These are phyloP conservation scores for Gasterosteus nipponicus DNA, from an alignment of 2,113 vertebrate genomes.

Conservation along the genomic window DNA sequence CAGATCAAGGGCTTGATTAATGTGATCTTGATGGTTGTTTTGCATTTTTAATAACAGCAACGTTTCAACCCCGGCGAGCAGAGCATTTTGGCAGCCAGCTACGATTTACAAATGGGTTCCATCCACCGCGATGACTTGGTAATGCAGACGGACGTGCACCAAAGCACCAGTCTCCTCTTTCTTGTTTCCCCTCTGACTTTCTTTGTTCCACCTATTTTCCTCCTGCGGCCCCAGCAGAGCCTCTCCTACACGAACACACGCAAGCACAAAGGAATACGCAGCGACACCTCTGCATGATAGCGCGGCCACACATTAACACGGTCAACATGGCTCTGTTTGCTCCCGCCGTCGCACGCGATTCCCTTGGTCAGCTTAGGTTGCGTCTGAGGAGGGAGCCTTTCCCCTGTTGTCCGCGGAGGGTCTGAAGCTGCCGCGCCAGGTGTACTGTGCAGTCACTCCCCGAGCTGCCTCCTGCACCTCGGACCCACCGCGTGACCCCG, in stretches of 20 bases:
- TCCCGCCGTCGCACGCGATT: conserved; percentile 57
- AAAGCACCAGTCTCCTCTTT: conserved; percentile 2
- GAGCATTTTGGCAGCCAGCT: background rate
- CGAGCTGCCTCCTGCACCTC: conserved; percentile 45
- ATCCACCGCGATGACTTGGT: background rate
- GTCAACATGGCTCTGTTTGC: conserved; percentile 52
- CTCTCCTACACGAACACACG: conserved; percentile 5
- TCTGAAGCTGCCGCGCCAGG: conserved; percentile 69
- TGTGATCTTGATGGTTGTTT: conserved; percentile 4
- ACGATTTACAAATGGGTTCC: background rate
- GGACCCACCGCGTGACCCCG: background rate
- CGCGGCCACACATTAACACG: conserved; percentile 53
- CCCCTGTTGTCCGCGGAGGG: conserved; percentile 56
- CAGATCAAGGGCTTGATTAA: conserved; percentile 15
- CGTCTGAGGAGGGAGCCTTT: conserved; percentile 45
- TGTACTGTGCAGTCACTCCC: conserved; percentile 74
- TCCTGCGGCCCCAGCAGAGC: conserved; percentile 30
- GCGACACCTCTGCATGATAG: conserved; percentile 42
- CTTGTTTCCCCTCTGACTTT: conserved; percentile 32
- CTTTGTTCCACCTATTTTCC: conserved; percentile 11
- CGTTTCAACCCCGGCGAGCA: background rate
- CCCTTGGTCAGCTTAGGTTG: conserved; percentile 65
- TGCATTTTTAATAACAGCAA: background rate
- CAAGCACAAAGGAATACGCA: conserved; percentile 2
- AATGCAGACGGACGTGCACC: conserved; percentile 8